A percentile compares a stretch with the other conserved stretches of the same genome.
Conservation (phyloP, 2,888 invertebrate genomes). For the Endotricha flammealis region DNA sequence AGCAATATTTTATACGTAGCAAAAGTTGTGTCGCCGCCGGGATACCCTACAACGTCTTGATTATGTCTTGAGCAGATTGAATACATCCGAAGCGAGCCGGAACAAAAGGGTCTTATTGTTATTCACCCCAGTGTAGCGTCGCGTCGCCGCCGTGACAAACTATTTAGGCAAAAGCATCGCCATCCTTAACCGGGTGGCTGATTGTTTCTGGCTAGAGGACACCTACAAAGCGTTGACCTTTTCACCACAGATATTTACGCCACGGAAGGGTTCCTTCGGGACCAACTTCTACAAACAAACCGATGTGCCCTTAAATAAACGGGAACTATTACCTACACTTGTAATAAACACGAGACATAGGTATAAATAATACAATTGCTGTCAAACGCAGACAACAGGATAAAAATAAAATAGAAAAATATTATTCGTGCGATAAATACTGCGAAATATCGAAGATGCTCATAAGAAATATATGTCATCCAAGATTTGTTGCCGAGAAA, state of each 20-base stretch:
- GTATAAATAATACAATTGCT: conserved; percentile 36
- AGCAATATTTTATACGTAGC: conserved; percentile 17
- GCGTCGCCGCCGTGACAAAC: conserved; percentile 53
- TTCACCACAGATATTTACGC: conserved; percentile 18
- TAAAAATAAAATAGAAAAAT: conserved; percentile 36
- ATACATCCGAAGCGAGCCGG: conserved; percentile 54
- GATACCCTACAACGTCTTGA: conserved; percentile 54
- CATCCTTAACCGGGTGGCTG: conserved; percentile 40
- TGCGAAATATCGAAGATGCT: conserved; percentile 39
- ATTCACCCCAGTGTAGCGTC: conserved; percentile 62
- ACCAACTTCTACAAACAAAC: conserved; percentile 15
- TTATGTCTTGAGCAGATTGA: conserved; percentile 66
- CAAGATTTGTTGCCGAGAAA: conserved; percentile 49
- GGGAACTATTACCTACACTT: conserved; percentile 3
- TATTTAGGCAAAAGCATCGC: conserved; percentile 48
- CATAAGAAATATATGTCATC: conserved; percentile 43
- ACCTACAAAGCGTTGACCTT: conserved; percentile 25
- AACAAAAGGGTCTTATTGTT: conserved; percentile 72
- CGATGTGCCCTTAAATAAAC: conserved; percentile 9
- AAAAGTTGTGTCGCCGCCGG: conserved; percentile 32
- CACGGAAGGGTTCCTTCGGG: conserved; percentile 13
- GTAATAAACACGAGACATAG: conserved; percentile 24
- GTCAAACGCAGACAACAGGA: conserved; percentile 29
- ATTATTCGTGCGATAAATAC: conserved; percentile 40
- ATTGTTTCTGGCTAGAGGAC: conserved; percentile 48